These are phyloP conservation scores for Hylia prasina DNA, from an alignment of 2,113 vertebrate species.

Conservation along the genomic window DNA sequence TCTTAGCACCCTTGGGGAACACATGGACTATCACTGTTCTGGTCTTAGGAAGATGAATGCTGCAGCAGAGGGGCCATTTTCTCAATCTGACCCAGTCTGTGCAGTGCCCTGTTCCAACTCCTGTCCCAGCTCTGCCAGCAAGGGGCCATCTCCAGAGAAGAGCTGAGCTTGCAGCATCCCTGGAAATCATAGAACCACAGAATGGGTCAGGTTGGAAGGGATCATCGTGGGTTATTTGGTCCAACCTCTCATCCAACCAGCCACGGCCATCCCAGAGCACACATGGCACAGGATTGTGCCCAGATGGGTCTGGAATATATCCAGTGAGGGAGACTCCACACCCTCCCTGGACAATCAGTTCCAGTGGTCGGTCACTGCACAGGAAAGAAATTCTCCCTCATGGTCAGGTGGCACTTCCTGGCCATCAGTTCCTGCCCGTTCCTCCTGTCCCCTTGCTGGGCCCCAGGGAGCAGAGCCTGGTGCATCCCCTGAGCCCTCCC, in stretches of 20 bases:
- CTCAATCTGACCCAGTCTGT: background rate
- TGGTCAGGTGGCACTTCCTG: background rate
- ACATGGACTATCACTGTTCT: background rate
- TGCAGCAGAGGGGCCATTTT: background rate
- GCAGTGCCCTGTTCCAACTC: background rate
- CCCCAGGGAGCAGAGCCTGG: fast-evolving
- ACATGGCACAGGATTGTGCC: background rate
- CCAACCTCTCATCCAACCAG: background rate
- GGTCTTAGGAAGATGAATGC: background rate
- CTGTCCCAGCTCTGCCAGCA: background rate
- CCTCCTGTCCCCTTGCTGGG: background rate
- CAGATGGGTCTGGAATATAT: fast-evolving
- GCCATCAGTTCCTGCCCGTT: fast-evolving
- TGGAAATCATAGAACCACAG: background rate
- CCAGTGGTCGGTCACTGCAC: fast-evolving
- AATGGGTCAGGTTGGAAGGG: background rate
- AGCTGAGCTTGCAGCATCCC: background rate
- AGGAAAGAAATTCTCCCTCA: background rate
- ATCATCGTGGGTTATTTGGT: too few species aligned
- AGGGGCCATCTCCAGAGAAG: background rate
- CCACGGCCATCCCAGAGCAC: background rate
- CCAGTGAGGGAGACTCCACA: background rate
- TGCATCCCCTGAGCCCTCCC: background rate
- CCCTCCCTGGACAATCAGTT: fast-evolving
- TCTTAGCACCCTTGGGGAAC: background rate